These are phyloP conservation scores for Amphiprion ocellaris DNA, from an alignment of 2,113 vertebrate genomes.

Conservation along the genomic window DNA sequence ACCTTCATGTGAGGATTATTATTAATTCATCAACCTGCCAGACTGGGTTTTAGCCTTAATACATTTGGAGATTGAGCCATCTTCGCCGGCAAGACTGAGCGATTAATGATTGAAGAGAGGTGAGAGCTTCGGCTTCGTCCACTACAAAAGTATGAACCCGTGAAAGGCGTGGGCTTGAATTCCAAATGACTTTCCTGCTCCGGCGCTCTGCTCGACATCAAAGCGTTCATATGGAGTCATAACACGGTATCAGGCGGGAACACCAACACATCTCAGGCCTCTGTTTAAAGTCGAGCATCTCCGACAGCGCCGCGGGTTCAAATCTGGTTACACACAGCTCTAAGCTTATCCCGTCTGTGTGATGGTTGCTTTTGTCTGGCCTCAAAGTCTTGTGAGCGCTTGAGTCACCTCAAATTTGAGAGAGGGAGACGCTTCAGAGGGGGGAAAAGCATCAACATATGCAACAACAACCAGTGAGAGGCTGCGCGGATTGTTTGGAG, in stretches of 20 bases:
- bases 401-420: constrained; percentile 38
- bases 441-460: constrained; percentile 37
- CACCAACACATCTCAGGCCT: neutral
- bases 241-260: neutral
- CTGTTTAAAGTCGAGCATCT: constrained; percentile 35
- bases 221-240: neutral
- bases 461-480: neutral
- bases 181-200: constrained; percentile 9
- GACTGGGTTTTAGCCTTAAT: constrained; percentile 69
- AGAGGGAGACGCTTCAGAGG: constrained; percentile 1
- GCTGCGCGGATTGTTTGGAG: constrained; percentile 28
- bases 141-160: constrained; percentile 12
- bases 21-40: constrained; percentile 76
- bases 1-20: constrained; percentile 66
- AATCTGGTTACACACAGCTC: constrained; percentile 61
- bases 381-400: constrained; percentile 60
- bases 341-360: constrained; percentile 51
- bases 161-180: constrained; percentile 15
- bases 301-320: constrained; percentile 49
- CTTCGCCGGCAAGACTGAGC: constrained; percentile 46
- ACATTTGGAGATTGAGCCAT: constrained; percentile 73
- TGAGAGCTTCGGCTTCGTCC: constrained; percentile 39
- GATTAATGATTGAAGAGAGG: constrained; percentile 75
- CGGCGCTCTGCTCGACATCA: neutral
- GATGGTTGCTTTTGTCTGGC: constrained; percentile 66